Conservation (phyloP, 2,888 invertebrate species). For the Marronus borbonicus region DNA sequence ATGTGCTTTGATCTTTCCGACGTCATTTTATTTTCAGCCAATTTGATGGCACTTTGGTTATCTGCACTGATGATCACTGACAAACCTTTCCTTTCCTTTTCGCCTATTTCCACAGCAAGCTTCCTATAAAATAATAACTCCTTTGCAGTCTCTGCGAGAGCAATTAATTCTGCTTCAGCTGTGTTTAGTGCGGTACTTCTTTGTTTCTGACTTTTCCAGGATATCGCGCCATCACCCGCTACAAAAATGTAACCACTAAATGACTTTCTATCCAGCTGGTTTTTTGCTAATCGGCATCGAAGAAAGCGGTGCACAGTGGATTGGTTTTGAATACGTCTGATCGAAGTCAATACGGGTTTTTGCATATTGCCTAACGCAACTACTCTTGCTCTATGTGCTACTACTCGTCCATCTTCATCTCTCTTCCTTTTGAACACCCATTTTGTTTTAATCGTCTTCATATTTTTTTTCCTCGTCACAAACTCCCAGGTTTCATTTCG, state of each 20-base stretch:
- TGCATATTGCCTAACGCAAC: slow-evolving; percentile 4
- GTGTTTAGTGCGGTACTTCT: neutral
- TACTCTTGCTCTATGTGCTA: neutral
- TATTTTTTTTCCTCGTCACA: slow-evolving; percentile 53
- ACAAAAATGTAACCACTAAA: neutral
- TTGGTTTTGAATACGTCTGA: neutral
- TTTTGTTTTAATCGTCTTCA: slow-evolving; percentile 50
- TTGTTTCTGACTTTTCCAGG: neutral
- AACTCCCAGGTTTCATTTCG: slow-evolving; percentile 57
- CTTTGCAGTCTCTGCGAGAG: neutral
- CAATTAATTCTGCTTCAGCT: slow-evolving; percentile 1
- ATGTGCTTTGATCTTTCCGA: slow-evolving; percentile 36
- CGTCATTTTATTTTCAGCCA: neutral
- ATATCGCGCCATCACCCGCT: neutral
- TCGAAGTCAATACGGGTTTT: slow-evolving; percentile 7
- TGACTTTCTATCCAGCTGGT: neutral
- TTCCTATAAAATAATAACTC: neutral
- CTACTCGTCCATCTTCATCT: slow-evolving; percentile 41
- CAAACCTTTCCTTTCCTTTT: neutral
- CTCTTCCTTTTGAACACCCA: slow-evolving; percentile 58
- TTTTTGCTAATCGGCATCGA: neutral
- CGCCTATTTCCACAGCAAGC: neutral
- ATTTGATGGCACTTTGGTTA: neutral
- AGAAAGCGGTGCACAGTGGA: neutral
- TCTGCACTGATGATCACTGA: too few relatives aligned